These are phyloP conservation scores for Pteropus alecto DNA, from an alignment of 2,113 vertebrate genomes.

Conservation along the genomic window DNA sequence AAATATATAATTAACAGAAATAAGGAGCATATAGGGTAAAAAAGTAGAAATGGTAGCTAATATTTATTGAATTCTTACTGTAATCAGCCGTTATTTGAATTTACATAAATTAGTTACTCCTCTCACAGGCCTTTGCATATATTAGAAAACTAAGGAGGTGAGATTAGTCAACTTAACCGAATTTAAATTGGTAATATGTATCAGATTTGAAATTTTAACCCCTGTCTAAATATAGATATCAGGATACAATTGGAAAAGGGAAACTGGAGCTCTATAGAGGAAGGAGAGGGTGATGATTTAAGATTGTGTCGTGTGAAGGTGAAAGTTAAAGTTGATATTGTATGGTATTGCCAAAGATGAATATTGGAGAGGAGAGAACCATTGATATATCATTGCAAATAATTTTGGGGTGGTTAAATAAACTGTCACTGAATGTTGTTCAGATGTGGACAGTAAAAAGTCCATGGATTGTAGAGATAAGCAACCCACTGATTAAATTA, in stretches of 20 bases:
- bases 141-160: neutral
- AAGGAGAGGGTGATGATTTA: neutral
- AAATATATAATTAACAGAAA: neutral
- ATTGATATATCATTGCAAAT: neutral
- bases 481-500: neutral
- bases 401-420: neutral
- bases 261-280: neutral
- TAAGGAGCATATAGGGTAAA: neutral
- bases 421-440: neutral
- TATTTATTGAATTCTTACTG: neutral
- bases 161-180: neutral
- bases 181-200: neutral
- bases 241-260: neutral
- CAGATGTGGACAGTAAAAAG: neutral
- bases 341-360: neutral
- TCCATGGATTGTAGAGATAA: neutral
- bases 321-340: neutral
- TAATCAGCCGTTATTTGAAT: neutral
- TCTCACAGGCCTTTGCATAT: neutral
- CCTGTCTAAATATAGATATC: neutral
- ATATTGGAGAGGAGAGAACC: neutral
- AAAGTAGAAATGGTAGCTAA: neutral
- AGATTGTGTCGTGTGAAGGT: neutral
- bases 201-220: neutral
- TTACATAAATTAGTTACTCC: neutral